Evolutionary conservation across 2,888 invertebrate species (phyloP).

Genomic region (Aromia moschata): DNA sequence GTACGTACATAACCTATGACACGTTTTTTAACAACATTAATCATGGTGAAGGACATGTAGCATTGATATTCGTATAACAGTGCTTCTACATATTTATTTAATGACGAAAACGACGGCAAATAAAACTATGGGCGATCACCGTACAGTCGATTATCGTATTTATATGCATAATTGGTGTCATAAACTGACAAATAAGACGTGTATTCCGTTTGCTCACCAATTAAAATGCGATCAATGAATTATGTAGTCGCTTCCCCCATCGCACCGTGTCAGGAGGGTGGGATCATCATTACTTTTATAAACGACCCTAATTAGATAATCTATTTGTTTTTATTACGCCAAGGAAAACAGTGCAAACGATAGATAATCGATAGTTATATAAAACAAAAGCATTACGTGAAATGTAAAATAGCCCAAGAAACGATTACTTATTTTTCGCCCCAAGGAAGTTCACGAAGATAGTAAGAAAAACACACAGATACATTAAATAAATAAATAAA

Average conservation of each 20-base stretch:
- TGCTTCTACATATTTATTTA: conserved; percentile 17
- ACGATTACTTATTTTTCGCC: no score
- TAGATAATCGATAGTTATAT: conserved; percentile 15
- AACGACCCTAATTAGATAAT: conserved; percentile 21
- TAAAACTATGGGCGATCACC: conserved; percentile 17
- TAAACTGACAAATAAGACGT: conserved; percentile 50
- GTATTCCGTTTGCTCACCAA: conserved; percentile 46
- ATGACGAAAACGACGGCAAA: conserved; percentile 17
- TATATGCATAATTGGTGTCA: conserved; percentile 31
- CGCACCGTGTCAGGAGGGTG: conserved; percentile 24
- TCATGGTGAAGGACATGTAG: conserved; percentile 7
- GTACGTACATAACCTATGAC: not conserved
- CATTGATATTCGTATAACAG: conserved; percentile 1
- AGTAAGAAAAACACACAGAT: no score
- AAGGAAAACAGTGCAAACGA: conserved; percentile 8
- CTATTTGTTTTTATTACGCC: conserved; percentile 15
- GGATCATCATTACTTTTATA: conserved; percentile 29
- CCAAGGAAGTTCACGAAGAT: no score
- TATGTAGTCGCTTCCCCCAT: conserved; percentile 38
- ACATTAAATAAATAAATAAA: no score
- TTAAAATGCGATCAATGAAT: conserved; percentile 54
- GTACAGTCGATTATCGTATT: conserved; percentile 30
- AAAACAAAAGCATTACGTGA: no score
- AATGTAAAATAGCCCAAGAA: no score
- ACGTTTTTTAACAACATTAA: not conserved